Conservation (phyloP, 2,888 invertebrate genomes). For the Pterostichus niger region DNA sequence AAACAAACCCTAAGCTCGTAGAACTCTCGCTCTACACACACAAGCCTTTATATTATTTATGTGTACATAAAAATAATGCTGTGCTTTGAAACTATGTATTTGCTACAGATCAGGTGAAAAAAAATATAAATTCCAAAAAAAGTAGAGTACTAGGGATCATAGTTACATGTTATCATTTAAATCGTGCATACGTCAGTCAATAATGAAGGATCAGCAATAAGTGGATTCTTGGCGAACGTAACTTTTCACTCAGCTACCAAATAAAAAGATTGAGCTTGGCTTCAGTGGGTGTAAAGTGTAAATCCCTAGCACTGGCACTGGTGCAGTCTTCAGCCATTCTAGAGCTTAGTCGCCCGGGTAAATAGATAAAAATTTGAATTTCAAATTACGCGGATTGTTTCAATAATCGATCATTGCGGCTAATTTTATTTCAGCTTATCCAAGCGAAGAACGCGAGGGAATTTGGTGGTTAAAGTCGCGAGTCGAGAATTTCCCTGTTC, state of each 20-base stretch:
- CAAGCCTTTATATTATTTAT: no score
- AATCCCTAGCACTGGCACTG: slow-evolving; percentile 26
- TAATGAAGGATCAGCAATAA: slow-evolving; percentile 33
- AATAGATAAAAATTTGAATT: slow-evolving; percentile 76
- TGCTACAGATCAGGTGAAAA: no score
- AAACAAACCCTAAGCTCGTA: no score
- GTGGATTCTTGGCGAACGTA: slow-evolving; percentile 52
- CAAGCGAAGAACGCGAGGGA: slow-evolving; percentile 70
- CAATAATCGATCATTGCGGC: slow-evolving; percentile 84
- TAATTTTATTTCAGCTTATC: slow-evolving; percentile 82
- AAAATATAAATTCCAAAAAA: no score
- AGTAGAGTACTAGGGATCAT: neutral
- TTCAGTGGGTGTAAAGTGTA: slow-evolving; percentile 31
- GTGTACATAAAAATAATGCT: no score
- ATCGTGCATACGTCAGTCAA: slow-evolving; percentile 9
- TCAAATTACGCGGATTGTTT: slow-evolving; percentile 76
- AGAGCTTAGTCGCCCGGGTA: slow-evolving; percentile 68
- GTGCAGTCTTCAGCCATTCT: slow-evolving; percentile 6
- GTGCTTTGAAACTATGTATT: no score
- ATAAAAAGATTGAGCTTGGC: slow-evolving; percentile 47
- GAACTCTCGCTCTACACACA: no score
- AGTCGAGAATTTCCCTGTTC: slow-evolving; percentile 27
- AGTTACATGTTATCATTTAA: neutral
- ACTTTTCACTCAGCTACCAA: slow-evolving; percentile 58
- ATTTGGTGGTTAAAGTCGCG: neutral